Evolutionary conservation across 2,888 invertebrate species (phyloP).

Genomic region (Meliscaeva auricollis): DNA sequence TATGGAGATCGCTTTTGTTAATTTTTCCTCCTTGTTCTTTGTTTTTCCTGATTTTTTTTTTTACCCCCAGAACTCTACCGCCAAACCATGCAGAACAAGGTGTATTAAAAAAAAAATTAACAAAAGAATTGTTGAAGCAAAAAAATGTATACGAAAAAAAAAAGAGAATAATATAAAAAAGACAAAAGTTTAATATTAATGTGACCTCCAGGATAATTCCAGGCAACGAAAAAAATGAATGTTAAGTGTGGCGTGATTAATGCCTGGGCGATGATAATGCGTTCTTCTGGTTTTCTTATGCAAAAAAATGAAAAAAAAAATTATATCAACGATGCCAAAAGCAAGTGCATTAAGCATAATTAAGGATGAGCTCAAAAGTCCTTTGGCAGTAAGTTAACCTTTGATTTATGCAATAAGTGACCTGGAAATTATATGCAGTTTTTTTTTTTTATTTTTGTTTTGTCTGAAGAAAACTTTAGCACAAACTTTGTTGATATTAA

Average conservation of each 20-base stretch:
- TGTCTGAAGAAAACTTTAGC: constrained; percentile 10
- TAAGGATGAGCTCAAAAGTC: constrained; percentile 48
- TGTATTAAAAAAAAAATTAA: constrained; percentile 30
- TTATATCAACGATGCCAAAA: constrained; percentile 46
- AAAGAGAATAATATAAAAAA: constrained; percentile 28
- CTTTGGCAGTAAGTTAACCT: constrained; percentile 55
- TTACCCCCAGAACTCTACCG: not conserved
- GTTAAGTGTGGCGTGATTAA: constrained; percentile 71
- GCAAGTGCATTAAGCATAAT: constrained; percentile 69
- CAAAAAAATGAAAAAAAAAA: not conserved
- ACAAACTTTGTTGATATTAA: constrained; percentile 36
- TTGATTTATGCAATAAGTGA: constrained; percentile 68
- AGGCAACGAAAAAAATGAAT: constrained; percentile 16
- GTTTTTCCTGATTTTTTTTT: not conserved
- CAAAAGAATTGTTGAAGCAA: constrained; percentile 49
- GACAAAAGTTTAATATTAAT: constrained; percentile 68
- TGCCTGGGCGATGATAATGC: constrained; percentile 64
- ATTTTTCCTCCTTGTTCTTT: not conserved
- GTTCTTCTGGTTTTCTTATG: constrained; percentile 22
- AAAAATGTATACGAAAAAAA: constrained; percentile 14
- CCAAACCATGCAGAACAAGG: not conserved
- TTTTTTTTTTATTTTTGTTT: constrained; percentile 19
- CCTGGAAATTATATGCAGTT: constrained; percentile 45
- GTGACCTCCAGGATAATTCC: constrained; percentile 51
- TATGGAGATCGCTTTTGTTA: constrained; percentile 45